Evolutionary conservation across 2,888 invertebrate genomes (phyloP), one percentile per base, ranked within the genome.

Genomic region (Dasypolia templi): DNA sequence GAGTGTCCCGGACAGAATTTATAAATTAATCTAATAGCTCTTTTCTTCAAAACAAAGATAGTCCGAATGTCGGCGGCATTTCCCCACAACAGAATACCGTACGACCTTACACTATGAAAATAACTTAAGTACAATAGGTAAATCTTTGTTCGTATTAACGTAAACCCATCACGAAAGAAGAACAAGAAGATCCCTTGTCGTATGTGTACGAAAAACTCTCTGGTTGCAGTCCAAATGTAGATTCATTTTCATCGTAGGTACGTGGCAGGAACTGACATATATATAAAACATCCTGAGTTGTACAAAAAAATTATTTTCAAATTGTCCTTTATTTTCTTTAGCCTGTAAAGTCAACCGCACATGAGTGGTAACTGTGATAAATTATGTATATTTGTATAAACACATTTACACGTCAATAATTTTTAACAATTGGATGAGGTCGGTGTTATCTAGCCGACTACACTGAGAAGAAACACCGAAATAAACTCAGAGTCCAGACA

Each of bases 261-360:
- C 46, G 58, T 59, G 64, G 46, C 29, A 80, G 64, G 63, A 44
- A 22, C 44, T 14, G 51, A n/a, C 22, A 29, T 26, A 32, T n/a
- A 35, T 39, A 39, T 39, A 46, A 71, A 64, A 39, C 51, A 75
- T 56, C 35, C 56, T 29, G 53, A 63, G 26, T 42, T 42, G 66
- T 53, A 64, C 65, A 81, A 82, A 76, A 77, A 82, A 82, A 61
- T 77, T 62, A 76, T 81, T 77, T 78, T 82, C n/a, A 78, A 78
- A 77, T 81, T 82, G 49, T 51, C 61, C 77, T 62, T 51, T 81
- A 66, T 82, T 67, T 51, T 56, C 44, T 46, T 55, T 53, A 32
- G 11, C 59, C 14, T 51, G 35, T 64, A 64, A 17, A 32, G 9
- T 64, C 17, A n/a, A 55, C 3, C 5, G 5, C n/a, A 17, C 22